These are phyloP conservation scores for Heliconius charithonia DNA, from an alignment of 2,888 invertebrate species.

Conservation along the genomic window DNA sequence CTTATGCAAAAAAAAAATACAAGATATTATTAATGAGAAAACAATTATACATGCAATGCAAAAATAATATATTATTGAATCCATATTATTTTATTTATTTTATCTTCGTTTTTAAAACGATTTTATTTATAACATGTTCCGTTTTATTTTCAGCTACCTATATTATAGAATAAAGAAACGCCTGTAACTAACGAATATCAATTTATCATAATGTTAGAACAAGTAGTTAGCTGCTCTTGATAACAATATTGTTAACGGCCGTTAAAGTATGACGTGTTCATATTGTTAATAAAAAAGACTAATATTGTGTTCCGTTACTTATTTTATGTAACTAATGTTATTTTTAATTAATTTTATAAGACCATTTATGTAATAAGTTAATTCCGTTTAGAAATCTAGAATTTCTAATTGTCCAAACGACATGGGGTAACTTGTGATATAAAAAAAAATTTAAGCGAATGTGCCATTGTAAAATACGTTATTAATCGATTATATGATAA, in stretches of 20 bases:
- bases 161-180: background rate
- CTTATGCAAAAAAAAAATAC: too few species aligned
- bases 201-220: background rate
- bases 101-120: background rate
- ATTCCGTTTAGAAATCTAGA: background rate
- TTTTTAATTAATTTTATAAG: background rate
- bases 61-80: too few species aligned
- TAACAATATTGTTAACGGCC: background rate
- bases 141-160: background rate
- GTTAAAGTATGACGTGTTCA: slow-evolving; percentile 3
- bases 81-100: background rate
- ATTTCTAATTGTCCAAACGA: background rate
- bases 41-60: background rate
- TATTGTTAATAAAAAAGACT: slow-evolving; percentile 12
- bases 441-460: background rate
- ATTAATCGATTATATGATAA: background rate
- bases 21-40: background rate
- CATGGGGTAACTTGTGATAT: background rate
- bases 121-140: background rate
- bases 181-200: background rate
- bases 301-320: background rate
- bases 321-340: background rate
- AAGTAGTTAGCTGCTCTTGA: background rate
- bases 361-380: background rate
- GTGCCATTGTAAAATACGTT: background rate